Percentiles rank a stretch among this genome's conserved stretches.
Conservation (phyloP, 2,888 invertebrate species). For the Pheosia tremula region DNA sequence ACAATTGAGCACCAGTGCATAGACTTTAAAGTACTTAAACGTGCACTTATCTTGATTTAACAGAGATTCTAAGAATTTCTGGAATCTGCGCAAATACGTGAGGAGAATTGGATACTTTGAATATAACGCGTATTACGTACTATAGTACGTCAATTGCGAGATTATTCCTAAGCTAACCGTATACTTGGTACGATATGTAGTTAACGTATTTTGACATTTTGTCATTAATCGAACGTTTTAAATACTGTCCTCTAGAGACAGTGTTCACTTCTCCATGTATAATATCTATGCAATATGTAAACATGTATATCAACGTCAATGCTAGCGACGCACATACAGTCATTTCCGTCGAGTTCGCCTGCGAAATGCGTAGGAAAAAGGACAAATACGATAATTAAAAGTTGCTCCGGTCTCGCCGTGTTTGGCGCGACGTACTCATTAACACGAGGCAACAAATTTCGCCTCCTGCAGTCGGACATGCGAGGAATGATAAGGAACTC, state of each 20-base stretch:
- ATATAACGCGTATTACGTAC: background rate
- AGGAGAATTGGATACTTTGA: background rate
- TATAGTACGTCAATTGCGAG: too few species aligned
- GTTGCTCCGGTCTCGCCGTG: conserved; percentile 5
- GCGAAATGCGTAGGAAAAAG: background rate
- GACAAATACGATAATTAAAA: background rate
- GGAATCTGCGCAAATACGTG: background rate
- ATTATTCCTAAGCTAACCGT: too few species aligned
- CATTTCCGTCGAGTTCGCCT: background rate
- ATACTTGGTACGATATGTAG: too few species aligned
- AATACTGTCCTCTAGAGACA: too few species aligned
- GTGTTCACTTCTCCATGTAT: too few species aligned
- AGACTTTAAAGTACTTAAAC: conserved; percentile 1
- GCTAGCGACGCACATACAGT: background rate
- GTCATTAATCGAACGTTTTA: too few species aligned
- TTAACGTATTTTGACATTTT: too few species aligned
- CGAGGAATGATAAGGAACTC: background rate
- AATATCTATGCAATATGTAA: too few species aligned
- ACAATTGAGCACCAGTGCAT: background rate
- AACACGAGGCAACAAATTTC: conserved; percentile 4
- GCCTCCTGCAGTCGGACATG: background rate
- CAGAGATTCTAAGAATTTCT: background rate
- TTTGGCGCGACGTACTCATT: conserved; percentile 2
- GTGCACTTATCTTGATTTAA: background rate
- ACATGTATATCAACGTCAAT: too few species aligned